Percentiles rank a stretch among this genome's conserved stretches.
phyloP scores from a whole-genome alignment of 2,797 vertebrate genomes.

The Anniella stebbinsi region DNA sequence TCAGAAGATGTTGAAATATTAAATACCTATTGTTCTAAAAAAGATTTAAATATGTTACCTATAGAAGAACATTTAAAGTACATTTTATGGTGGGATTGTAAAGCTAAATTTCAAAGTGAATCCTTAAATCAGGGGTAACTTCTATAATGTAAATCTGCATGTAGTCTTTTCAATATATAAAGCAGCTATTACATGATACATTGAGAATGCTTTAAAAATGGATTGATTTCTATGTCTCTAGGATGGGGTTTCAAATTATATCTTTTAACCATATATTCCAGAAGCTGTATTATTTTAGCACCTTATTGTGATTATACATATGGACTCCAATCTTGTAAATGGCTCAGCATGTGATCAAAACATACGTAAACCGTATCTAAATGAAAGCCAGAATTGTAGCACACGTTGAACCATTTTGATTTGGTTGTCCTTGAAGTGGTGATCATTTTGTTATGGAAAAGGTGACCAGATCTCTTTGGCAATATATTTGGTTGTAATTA shows the following conservation, averaged over 20 bases:
- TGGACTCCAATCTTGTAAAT: neutral
- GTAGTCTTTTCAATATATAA: conserved; percentile 38
- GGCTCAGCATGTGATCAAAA: neutral
- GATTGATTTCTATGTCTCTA: neutral
- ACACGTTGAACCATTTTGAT: neutral
- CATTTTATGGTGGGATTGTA: neutral
- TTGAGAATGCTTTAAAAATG: neutral
- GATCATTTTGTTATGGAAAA: neutral
- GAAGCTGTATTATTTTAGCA: neutral
- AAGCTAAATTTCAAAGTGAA: conserved; percentile 14
- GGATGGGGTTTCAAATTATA: neutral
- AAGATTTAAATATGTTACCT: conserved; percentile 20
- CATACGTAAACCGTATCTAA: neutral
- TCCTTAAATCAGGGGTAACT: conserved; percentile 46
- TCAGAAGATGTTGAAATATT: conserved; percentile 22
- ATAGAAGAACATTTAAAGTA: neutral
- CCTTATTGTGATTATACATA: neutral
- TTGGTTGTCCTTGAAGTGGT: neutral
- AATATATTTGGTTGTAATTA: neutral
- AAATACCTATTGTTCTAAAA: conserved; percentile 41
- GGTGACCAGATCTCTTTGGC: neutral
- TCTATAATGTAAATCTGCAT: neutral
- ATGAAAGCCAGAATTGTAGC: neutral
- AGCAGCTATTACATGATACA: neutral
- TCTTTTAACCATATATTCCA: neutral